Evolutionary conservation across 2,888 invertebrate species (phyloP).

Genomic region (Nemurella pictetii): DNA sequence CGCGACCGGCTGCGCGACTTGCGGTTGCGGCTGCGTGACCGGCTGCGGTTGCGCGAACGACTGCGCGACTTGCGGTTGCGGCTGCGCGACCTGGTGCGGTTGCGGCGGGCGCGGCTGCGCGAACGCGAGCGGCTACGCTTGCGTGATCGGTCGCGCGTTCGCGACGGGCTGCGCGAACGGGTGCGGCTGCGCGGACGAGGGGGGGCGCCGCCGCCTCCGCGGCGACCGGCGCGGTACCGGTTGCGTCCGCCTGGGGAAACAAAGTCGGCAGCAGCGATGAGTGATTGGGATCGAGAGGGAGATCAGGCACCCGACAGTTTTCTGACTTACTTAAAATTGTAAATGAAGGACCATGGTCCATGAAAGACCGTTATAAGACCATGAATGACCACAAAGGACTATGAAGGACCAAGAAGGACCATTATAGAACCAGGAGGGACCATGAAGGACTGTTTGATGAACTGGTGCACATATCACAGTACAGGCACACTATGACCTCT

Average conservation of each 20-base stretch:
- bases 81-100: not conserved
- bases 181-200: not conserved
- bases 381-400: no score
- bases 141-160: not conserved
- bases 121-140: not conserved
- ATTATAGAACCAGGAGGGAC: no score
- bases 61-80: not conserved
- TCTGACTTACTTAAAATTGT: no score
- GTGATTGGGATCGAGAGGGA: no score
- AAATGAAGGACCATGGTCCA: no score
- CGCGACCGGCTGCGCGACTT: not conserved
- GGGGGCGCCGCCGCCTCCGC: not conserved
- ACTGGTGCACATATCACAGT: no score
- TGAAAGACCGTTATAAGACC: no score
- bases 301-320: no score
- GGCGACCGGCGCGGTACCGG: not conserved
- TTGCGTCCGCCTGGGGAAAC: not conserved
- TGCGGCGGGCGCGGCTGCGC: not conserved
- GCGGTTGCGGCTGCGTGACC: not conserved
- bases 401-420: no score
- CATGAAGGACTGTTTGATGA: no score
- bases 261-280: not conserved
- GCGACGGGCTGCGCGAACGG: not conserved
- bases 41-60: slow-evolving; percentile 12
- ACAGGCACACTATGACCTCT: no score